A percentile compares a stretch with the other conserved stretches of the same genome.
phyloP scores from a whole-genome alignment of 1,140 invertebrate species.

The Schmidtea mediterranea region DNA sequence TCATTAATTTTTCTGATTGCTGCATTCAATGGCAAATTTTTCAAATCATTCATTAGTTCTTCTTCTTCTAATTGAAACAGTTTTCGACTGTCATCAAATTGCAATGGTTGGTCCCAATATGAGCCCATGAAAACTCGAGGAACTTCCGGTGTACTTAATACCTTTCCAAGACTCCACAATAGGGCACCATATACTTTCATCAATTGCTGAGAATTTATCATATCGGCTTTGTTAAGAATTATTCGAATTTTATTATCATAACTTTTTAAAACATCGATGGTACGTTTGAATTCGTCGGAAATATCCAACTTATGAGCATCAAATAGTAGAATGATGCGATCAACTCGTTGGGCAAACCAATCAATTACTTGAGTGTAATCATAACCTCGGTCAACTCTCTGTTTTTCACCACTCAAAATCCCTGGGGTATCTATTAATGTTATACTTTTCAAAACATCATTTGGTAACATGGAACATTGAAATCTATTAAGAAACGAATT shows the following conservation, averaged over 20 bases:
- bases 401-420: constrained; percentile 40
- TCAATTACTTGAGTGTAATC: constrained; percentile 68
- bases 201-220: constrained; percentile 88
- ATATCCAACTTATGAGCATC: constrained; percentile 99
- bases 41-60: constrained; percentile 74
- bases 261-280: constrained; percentile 55
- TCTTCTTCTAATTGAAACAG: constrained; percentile 87
- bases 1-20: constrained; percentile 83
- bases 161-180: constrained; percentile 74
- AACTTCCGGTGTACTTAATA: constrained; percentile 83
- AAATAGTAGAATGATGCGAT: constrained; percentile 86
- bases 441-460: constrained; percentile 7
- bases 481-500: constrained; percentile 13
- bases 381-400: constrained; percentile 76
- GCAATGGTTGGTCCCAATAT: constrained; percentile 80
- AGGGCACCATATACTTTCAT: constrained; percentile 92
- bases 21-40: constrained; percentile 70
- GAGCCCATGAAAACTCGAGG: constrained; percentile 86
- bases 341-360: constrained; percentile 92
- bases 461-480: constrained; percentile 6
- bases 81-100: constrained; percentile 44
- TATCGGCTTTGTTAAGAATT: constrained; percentile 89
- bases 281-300: constrained; percentile 76
- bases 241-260: constrained; percentile 66
- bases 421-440: constrained; percentile 10